Evolutionary conservation across 2,888 invertebrate species (phyloP).

Genomic region (Diachrysia chrysitis): DNA sequence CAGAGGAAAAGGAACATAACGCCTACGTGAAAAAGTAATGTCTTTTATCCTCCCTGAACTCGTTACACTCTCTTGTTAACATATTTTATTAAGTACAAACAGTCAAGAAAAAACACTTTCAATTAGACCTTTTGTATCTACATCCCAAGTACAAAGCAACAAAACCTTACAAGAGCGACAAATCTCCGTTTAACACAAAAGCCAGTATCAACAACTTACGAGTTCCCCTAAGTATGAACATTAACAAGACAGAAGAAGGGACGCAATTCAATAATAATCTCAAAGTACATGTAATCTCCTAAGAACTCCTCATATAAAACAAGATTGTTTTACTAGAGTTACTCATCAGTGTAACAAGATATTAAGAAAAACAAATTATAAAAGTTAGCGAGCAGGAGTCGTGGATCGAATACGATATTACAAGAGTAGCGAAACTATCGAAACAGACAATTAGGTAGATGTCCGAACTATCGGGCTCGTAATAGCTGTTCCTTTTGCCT

Average conservation of each 20-base stretch:
- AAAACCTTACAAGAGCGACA: slow-evolving; percentile 4
- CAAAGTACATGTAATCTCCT: slow-evolving; percentile 47
- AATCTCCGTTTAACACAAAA: slow-evolving; percentile 8
- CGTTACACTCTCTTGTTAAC: slow-evolving; percentile 1
- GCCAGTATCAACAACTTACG: slow-evolving; percentile 7
- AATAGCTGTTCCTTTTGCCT: slow-evolving; percentile 71
- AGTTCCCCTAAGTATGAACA: slow-evolving; percentile 16
- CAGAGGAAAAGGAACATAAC: slow-evolving; percentile 1
- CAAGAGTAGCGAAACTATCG: slow-evolving; percentile 54
- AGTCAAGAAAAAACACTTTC: slow-evolving; percentile 5
- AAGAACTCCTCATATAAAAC: slow-evolving; percentile 41
- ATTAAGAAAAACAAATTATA: slow-evolving; percentile 48
- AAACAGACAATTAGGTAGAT: slow-evolving; percentile 71
- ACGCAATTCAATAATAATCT: slow-evolving; percentile 45
- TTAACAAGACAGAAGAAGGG: slow-evolving; percentile 19
- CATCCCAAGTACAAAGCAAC: not conserved
- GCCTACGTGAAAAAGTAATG: slow-evolving; percentile 4
- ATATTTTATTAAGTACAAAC: slow-evolving; percentile 1
- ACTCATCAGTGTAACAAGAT: slow-evolving; percentile 37
- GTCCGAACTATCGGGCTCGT: slow-evolving; percentile 69
- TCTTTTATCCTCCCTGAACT: not conserved
- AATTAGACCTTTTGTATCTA: slow-evolving; percentile 10
- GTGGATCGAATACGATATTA: slow-evolving; percentile 42
- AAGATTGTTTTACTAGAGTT: slow-evolving; percentile 45
- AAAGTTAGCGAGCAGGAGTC: slow-evolving; percentile 43